phyloP scores from a whole-genome alignment of 2,113 vertebrate genomes.

The Lanius collurio region DNA sequence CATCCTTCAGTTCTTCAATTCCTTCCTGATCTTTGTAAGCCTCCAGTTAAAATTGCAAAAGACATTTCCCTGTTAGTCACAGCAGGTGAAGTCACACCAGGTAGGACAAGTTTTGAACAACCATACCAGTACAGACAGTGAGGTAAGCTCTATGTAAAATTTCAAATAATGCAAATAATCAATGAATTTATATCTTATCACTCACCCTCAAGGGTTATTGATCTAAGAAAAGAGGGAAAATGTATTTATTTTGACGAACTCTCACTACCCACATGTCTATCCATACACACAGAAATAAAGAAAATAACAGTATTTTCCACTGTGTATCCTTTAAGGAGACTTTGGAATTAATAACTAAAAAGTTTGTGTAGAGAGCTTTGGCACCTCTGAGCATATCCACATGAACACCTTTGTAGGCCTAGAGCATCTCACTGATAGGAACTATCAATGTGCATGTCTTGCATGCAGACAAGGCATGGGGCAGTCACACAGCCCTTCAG shows the following conservation, averaged over 20 bases:
- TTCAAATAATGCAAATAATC: not conserved
- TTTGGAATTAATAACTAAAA: not conserved
- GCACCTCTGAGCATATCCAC: not conserved
- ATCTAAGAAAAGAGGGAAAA: not conserved
- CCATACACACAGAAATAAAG: not conserved
- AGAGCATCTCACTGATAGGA: not conserved
- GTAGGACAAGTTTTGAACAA: not conserved
- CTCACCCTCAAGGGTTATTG: not conserved
- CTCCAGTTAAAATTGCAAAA: not conserved
- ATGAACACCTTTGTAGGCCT: accelerated
- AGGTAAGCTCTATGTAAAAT: not conserved
- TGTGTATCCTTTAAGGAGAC: not conserved
- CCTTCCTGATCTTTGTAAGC: not conserved
- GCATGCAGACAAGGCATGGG: not conserved
- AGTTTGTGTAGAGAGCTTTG: not conserved
- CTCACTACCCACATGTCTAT: not conserved
- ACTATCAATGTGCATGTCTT: accelerated
- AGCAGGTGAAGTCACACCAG: not conserved
- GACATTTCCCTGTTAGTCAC: not conserved
- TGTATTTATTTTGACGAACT: not conserved
- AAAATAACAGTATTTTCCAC: not conserved
- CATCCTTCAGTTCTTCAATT: not conserved
- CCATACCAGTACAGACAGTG: not conserved
- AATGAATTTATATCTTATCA: not conserved
- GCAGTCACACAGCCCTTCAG: not conserved